Evolutionary conservation across 2,797 vertebrate genomes (phyloP).

Genomic region (Trachurus trachurus): DNA sequence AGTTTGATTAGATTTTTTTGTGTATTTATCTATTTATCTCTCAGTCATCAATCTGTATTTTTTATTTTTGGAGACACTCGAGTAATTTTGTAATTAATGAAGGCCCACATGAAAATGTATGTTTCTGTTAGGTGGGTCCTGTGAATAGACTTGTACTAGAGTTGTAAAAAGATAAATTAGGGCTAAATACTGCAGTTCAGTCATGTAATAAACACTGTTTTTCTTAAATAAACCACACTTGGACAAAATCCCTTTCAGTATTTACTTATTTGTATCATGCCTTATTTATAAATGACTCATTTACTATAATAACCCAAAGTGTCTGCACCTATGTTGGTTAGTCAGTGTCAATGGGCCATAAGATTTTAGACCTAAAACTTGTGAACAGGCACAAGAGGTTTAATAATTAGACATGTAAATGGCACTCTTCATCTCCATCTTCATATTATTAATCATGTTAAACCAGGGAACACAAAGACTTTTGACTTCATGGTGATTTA

Average conservation of each 20-base stretch:
- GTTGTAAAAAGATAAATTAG: slow-evolving; percentile 84
- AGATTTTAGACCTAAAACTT: background rate
- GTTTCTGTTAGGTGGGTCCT: slow-evolving; percentile 80
- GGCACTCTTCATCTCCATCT: too few relatives aligned
- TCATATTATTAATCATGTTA: background rate
- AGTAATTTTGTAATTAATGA: slow-evolving; percentile 86
- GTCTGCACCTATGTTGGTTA: background rate
- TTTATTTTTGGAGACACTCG: slow-evolving; percentile 84
- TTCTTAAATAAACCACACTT: slow-evolving; percentile 88
- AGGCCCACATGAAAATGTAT: slow-evolving; percentile 81
- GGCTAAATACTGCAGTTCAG: slow-evolving; percentile 86
- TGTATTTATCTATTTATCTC: slow-evolving; percentile 89
- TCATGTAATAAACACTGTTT: slow-evolving; percentile 89
- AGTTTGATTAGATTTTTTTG: slow-evolving; percentile 66
- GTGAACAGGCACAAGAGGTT: background rate
- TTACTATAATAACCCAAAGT: background rate
- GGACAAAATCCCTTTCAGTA: slow-evolving; percentile 53
- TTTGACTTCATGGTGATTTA: too few relatives aligned
- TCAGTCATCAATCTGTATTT: slow-evolving; percentile 80
- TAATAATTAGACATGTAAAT: background rate
- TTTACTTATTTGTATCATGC: slow-evolving; percentile 11
- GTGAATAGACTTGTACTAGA: slow-evolving; percentile 89
- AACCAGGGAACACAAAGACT: background rate
- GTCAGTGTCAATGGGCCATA: background rate
- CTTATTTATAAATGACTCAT: background rate